These are phyloP conservation scores for Limenitis arthemis DNA, from an alignment of 2,888 invertebrate genomes.

Conservation along the genomic window DNA sequence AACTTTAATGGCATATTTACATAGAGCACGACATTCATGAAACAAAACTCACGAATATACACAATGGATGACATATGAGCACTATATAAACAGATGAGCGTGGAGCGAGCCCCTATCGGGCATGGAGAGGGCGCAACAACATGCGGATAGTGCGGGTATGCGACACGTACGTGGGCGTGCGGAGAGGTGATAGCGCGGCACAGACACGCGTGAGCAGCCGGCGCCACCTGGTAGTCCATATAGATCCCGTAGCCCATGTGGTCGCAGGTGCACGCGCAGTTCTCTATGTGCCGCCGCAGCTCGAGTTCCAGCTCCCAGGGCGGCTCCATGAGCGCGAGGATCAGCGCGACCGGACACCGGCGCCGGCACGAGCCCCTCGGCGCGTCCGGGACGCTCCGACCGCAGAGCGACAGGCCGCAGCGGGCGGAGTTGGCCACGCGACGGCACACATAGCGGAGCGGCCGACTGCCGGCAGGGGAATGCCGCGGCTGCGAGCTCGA, in stretches of 20 bases:
- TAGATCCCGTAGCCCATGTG: constrained; percentile 95
- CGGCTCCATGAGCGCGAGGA: constrained; percentile 66
- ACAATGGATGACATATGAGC: constrained; percentile 33
- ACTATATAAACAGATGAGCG: constrained; percentile 43
- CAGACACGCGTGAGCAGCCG: constrained; percentile 64
- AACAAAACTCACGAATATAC: constrained; percentile 25
- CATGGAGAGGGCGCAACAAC: constrained; percentile 27
- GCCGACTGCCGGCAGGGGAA: constrained; percentile 57
- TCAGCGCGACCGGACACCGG: constrained; percentile 55
- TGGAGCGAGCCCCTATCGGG: constrained; percentile 42
- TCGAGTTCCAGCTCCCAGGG: constrained; percentile 83
- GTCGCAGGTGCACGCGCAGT: constrained; percentile 92
- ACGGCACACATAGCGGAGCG: constrained; percentile 52
- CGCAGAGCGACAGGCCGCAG: constrained; percentile 49
- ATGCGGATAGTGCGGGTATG: constrained; percentile 40
- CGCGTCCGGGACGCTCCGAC: constrained; percentile 52
- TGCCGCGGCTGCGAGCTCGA: constrained; percentile 55
- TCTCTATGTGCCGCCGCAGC: constrained; percentile 89
- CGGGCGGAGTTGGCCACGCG: constrained; percentile 41
- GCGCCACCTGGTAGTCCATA: constrained; percentile 88
- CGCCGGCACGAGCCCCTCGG: constrained; percentile 54
- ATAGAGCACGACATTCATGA: constrained; percentile 15
- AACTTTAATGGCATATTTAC: constrained; percentile 13
- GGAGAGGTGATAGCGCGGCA: constrained; percentile 68
- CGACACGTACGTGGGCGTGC: constrained; percentile 66